Percentiles rank a stretch among this genome's conserved stretches.
Evolutionary conservation across 2,888 invertebrate genomes (phyloP).

Genomic region (Tetragonisca angustula): DNA sequence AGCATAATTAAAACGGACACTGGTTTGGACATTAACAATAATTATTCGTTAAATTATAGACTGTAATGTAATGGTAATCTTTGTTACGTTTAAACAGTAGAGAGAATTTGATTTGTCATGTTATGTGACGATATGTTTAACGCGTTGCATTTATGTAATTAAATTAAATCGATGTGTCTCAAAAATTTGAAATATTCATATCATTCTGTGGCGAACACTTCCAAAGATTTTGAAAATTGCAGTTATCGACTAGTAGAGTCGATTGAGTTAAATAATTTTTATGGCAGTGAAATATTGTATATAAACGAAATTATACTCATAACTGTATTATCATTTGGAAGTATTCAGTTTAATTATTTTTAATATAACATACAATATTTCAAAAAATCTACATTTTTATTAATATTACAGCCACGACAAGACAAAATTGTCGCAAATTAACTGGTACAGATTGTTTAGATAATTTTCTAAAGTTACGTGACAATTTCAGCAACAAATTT

Average conservation of each 20-base stretch:
- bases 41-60: not conserved
- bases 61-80: not conserved
- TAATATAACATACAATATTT: not conserved
- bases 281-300: too few relatives aligned
- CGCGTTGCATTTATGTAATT: not conserved
- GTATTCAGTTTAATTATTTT: not conserved
- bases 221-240: too few relatives aligned
- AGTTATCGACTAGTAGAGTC: too few relatives aligned
- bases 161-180: not conserved
- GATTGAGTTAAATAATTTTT: too few relatives aligned
- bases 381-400: not conserved
- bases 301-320: not conserved
- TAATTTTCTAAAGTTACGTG: not conserved
- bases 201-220: not conserved
- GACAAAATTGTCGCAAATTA: not conserved
- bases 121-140: not conserved
- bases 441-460: not conserved
- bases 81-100: not conserved
- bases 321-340: not conserved
- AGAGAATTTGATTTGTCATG: not conserved
- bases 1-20: not conserved
- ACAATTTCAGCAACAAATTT: too few relatives aligned
- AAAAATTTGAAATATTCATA: not conserved
- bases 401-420: rapidly evolving
- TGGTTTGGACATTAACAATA: not conserved